phyloP scores from a whole-genome alignment of 2,797 vertebrate genomes.

The Xyrichtys novacula region DNA sequence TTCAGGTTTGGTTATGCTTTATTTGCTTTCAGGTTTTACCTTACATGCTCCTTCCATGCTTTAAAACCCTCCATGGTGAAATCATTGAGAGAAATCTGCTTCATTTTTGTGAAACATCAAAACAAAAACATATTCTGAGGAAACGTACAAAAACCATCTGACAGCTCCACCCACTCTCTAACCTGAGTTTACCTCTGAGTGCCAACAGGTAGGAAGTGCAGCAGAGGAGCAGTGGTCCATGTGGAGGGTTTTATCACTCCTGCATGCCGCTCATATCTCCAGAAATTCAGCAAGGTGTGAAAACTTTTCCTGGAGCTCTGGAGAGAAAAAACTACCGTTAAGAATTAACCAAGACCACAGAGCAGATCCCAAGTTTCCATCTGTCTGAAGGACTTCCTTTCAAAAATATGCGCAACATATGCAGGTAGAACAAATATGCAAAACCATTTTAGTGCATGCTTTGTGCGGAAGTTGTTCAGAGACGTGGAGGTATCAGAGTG shows the following conservation, averaged over 20 bases:
- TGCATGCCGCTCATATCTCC: conserved; percentile 13
- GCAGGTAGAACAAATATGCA: neutral
- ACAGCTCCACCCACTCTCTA: neutral
- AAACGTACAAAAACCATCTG: neutral
- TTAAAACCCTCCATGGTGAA: no score
- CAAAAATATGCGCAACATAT: neutral
- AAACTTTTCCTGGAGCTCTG: conserved; percentile 5
- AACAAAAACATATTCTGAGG: no score
- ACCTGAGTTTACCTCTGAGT: conserved; percentile 5
- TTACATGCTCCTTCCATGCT: no score
- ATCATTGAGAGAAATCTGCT: no score
- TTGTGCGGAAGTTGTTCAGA: neutral
- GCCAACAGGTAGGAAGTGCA: neutral
- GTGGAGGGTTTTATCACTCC: conserved; percentile 43
- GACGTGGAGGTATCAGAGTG: conserved; percentile 36
- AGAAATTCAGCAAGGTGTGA: neutral
- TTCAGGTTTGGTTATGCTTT: no score
- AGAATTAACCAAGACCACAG: neutral
- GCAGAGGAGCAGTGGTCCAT: neutral
- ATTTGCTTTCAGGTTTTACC: no score
- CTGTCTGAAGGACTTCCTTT: no score
- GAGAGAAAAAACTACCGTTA: neutral
- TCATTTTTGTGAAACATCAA: no score
- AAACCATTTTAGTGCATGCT: neutral
- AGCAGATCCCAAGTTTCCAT: neutral